A percentile compares a stretch with the other conserved stretches of the same genome.
phyloP scores from a whole-genome alignment of 2,888 invertebrate genomes.

The Rhagium mordax region DNA sequence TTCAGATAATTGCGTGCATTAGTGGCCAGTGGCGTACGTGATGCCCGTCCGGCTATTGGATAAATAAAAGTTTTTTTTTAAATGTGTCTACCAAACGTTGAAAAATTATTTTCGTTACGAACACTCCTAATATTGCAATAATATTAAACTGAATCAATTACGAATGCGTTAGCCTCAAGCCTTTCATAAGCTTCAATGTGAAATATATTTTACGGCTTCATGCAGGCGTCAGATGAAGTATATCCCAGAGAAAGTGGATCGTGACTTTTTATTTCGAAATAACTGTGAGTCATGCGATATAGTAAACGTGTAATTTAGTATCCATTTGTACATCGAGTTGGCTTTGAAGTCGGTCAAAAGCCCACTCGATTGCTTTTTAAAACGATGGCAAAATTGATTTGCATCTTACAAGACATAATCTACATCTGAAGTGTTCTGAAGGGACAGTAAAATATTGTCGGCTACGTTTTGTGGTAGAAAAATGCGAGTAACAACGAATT shows the following conservation, averaged over 20 bases:
- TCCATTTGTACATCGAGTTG: constrained; percentile 15
- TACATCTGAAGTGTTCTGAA: neutral
- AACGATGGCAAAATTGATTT: constrained; percentile 17
- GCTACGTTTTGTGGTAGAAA: too few species aligned
- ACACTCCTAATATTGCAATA: neutral
- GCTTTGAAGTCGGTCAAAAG: constrained; percentile 12
- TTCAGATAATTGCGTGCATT: too few species aligned
- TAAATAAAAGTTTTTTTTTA: neutral
- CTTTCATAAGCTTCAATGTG: neutral
- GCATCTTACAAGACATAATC: neutral
- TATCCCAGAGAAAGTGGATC: constrained; percentile 22
- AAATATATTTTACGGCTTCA: neutral
- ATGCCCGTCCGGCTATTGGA: neutral
- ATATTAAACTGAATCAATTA: neutral
- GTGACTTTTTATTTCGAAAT: neutral
- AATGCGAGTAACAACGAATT: too few species aligned
- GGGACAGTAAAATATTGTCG: neutral
- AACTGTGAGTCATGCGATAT: constrained; percentile 12
- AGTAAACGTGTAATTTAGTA: constrained; percentile 9
- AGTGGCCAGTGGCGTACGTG: too few species aligned
- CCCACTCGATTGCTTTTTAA: constrained; percentile 19
- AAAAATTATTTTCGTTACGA: too few species aligned
- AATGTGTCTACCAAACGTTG: neutral
- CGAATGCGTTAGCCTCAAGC: neutral
- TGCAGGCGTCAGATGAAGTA: neutral